Percentiles rank a stretch among this genome's conserved stretches.
phyloP scores from a whole-genome alignment of 2,113 vertebrate species.

The Myrmecophaga tridactyla region DNA sequence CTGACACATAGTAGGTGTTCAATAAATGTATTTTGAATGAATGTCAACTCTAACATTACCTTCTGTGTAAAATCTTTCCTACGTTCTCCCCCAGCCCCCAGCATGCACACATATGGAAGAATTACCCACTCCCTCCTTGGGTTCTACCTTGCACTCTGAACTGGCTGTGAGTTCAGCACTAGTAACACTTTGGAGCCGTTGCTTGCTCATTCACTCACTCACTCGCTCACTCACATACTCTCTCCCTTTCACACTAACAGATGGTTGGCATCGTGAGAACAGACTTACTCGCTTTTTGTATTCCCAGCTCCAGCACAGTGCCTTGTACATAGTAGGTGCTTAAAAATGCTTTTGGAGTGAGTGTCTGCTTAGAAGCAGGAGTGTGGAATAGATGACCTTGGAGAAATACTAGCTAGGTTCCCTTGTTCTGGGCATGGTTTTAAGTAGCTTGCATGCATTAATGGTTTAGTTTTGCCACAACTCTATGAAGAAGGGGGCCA shows the following conservation, averaged over 20 bases:
- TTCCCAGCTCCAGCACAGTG: background rate
- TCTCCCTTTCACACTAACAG: background rate
- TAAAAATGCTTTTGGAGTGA: background rate
- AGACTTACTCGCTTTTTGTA: background rate
- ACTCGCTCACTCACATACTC: rapidly evolving
- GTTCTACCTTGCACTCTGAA: too few relatives aligned
- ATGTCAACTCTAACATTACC: background rate
- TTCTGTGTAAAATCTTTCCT: background rate
- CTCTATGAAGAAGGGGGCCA: background rate
- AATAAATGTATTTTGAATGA: too few relatives aligned
- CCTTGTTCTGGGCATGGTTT: background rate
- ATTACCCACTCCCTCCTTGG: too few relatives aligned
- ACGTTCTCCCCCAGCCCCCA: rapidly evolving
- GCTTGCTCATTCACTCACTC: background rate
- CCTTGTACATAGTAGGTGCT: background rate
- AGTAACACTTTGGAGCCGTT: background rate
- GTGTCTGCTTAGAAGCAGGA: background rate
- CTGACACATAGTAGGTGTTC: background rate
- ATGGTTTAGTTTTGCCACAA: background rate
- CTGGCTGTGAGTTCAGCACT: background rate
- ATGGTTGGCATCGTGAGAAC: background rate
- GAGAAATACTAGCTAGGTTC: background rate
- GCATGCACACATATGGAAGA: background rate
- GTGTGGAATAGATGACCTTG: background rate
- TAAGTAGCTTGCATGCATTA: background rate